Evolutionary conservation across 2,888 invertebrate species (phyloP).

Genomic region (Sycophila texana): DNA sequence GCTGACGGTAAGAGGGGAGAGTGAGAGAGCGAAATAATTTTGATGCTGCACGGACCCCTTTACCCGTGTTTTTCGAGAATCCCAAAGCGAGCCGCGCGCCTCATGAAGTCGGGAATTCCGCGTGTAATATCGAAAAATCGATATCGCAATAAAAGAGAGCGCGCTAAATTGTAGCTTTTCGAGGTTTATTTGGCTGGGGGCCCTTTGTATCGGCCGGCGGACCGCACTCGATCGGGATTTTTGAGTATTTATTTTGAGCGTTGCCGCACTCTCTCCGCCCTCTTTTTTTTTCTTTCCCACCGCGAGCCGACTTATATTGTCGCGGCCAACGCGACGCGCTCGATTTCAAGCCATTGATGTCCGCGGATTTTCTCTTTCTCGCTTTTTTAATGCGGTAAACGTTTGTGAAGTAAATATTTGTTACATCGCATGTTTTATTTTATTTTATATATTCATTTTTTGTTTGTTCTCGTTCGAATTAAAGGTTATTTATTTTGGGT

Average conservation of each 20-base stretch:
- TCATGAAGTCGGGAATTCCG: slow-evolving; percentile 33
- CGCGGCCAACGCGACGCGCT: not conserved
- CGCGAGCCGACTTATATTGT: slow-evolving; percentile 22
- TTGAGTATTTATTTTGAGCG: slow-evolving; percentile 36
- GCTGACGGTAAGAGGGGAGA: not conserved
- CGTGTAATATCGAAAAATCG: slow-evolving; percentile 54
- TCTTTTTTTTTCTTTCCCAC: not conserved
- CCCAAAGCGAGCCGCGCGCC: not conserved
- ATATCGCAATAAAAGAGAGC: slow-evolving; percentile 43
- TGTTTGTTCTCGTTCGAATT: too few species aligned
- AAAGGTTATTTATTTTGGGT: too few species aligned
- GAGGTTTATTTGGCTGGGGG: slow-evolving; percentile 50
- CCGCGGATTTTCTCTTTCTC: not conserved
- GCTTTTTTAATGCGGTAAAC: not conserved
- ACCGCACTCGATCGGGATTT: slow-evolving; percentile 18
- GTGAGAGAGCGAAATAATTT: slow-evolving; percentile 41
- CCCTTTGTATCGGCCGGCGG: slow-evolving; percentile 33
- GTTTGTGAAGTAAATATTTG: not conserved
- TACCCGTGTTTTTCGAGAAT: slow-evolving; percentile 41
- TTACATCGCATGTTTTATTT: too few species aligned
- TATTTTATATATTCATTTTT: too few species aligned
- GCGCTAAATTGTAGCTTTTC: slow-evolving; percentile 47
- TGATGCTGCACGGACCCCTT: slow-evolving; percentile 28
- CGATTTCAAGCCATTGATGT: slow-evolving; percentile 26
- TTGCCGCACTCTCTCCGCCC: not conserved